Evolutionary conservation across 2,113 vertebrate species (phyloP).

Genomic region (Pelodiscus sinensis): DNA sequence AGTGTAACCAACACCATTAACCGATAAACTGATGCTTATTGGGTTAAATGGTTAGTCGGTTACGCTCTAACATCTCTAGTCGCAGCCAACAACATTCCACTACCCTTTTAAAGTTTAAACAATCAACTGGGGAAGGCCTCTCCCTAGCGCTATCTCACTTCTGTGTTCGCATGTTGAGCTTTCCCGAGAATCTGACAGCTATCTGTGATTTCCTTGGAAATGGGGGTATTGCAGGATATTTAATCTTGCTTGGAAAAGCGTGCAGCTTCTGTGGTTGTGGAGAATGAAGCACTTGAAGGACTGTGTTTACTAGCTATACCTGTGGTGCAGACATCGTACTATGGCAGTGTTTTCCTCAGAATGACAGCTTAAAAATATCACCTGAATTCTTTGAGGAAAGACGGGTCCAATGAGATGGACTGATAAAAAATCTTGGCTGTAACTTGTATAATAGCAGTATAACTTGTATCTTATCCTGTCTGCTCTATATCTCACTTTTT

Average conservation of each 20-base stretch:
- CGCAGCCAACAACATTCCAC: not conserved
- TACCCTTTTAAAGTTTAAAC: not conserved
- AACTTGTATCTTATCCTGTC: not conserved
- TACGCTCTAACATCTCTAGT: too few relatives aligned
- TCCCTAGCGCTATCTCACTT: accelerated
- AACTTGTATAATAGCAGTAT: not conserved
- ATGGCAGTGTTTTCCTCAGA: not conserved
- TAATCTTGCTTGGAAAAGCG: not conserved
- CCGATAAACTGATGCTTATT: too few relatives aligned
- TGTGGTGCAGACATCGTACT: not conserved
- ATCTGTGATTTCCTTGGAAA: not conserved
- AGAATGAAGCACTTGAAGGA: not conserved
- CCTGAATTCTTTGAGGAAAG: not conserved
- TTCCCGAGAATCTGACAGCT: not conserved
- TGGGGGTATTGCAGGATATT: not conserved
- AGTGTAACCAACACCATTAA: too few relatives aligned
- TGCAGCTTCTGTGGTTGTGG: not conserved
- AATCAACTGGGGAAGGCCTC: not conserved
- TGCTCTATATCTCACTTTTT: not conserved
- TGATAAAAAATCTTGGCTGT: not conserved
- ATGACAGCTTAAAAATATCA: accelerated
- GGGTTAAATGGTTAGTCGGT: too few relatives aligned
- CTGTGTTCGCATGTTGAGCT: not conserved
- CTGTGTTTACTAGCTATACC: not conserved
- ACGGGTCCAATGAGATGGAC: accelerated